Percentiles rank a stretch among this genome's conserved stretches.
These are phyloP conservation scores for Andrena minutula DNA, from an alignment of 2,888 invertebrate species.

Conservation along the genomic window DNA sequence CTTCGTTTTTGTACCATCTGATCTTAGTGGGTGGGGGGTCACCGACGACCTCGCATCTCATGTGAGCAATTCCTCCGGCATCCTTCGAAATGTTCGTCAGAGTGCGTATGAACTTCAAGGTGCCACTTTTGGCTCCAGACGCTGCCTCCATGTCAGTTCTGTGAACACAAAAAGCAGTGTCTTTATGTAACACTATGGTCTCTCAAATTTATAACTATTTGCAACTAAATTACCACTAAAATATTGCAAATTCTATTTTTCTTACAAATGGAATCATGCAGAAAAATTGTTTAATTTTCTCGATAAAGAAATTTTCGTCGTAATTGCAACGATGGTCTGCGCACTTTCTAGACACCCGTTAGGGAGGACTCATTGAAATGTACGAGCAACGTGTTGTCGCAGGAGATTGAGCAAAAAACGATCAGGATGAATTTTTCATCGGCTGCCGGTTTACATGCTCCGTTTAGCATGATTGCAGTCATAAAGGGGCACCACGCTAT, in stretches of 20 bases:
- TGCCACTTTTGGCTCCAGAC: constrained; percentile 80
- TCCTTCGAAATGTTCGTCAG: constrained; percentile 87
- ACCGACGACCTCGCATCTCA: constrained; percentile 89
- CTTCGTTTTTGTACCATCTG: constrained; percentile 88
- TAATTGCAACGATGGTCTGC: background rate
- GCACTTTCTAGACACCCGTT: constrained; percentile 24
- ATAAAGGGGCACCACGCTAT: constrained; percentile 20
- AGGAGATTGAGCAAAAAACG: constrained; percentile 49
- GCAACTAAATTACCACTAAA: background rate
- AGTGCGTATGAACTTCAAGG: constrained; percentile 86
- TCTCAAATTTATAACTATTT: background rate
- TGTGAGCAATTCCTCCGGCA: constrained; percentile 87
- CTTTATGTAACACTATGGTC: too few species aligned
- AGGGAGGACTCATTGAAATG: constrained; percentile 49
- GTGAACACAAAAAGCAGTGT: background rate
- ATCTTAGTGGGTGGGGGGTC: constrained; percentile 87
- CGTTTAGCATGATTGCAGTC: constrained; percentile 60
- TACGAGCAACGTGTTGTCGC: constrained; percentile 53
- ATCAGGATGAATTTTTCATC: constrained; percentile 50
- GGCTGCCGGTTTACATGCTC: constrained; percentile 46
- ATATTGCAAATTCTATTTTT: background rate
- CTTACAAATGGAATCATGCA: background rate
- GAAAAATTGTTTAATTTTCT: background rate
- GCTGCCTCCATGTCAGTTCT: constrained; percentile 73
- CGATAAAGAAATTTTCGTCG: background rate